A percentile compares a stretch with the other conserved stretches of the same genome.
Conservation (phyloP, 2,797 vertebrate genomes). For the Aselliscus stoliczkanus region DNA sequence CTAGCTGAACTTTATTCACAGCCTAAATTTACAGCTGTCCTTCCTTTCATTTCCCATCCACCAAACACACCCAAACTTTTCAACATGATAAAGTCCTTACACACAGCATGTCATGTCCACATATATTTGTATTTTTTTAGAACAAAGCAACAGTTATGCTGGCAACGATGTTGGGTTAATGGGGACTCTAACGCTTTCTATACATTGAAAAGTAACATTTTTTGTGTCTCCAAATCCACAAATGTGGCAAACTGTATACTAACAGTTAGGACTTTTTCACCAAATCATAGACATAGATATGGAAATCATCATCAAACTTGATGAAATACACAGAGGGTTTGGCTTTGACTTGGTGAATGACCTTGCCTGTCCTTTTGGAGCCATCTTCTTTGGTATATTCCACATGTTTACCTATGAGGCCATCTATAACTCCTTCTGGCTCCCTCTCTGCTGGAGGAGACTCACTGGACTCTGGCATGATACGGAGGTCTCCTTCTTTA, state of each 20-base stretch:
- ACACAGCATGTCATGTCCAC: slow-evolving; percentile 74
- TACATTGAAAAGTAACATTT: slow-evolving; percentile 81
- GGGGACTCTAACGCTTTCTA: slow-evolving; percentile 83
- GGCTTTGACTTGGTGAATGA: slow-evolving; percentile 96
- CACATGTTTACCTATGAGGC: slow-evolving; percentile 94
- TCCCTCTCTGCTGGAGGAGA: slow-evolving; percentile 88
- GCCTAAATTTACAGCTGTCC: slow-evolving; percentile 79
- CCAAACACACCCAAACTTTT: slow-evolving; percentile 72
- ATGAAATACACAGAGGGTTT: slow-evolving; percentile 96
- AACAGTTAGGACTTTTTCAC: slow-evolving; percentile 90
- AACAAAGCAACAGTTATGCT: slow-evolving; percentile 80
- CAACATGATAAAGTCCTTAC: slow-evolving; percentile 74
- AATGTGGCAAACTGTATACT: slow-evolving; percentile 73
- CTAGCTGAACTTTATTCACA: neutral
- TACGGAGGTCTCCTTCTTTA: slow-evolving; percentile 94
- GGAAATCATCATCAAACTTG: slow-evolving; percentile 97
- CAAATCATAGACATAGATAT: slow-evolving; percentile 96
- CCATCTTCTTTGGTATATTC: slow-evolving; percentile 97
- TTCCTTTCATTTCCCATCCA: slow-evolving; percentile 77
- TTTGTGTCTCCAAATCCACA: slow-evolving; percentile 77
- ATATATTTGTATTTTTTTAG: slow-evolving; percentile 70
- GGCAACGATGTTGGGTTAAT: slow-evolving; percentile 81
- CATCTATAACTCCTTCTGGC: slow-evolving; percentile 93
- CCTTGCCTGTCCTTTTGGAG: slow-evolving; percentile 93
- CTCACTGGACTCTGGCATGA: slow-evolving; percentile 94